Base-by-base conservation (phyloP, 92 coral and sea anemone species). In the Phenganax subtilis region DNA sequence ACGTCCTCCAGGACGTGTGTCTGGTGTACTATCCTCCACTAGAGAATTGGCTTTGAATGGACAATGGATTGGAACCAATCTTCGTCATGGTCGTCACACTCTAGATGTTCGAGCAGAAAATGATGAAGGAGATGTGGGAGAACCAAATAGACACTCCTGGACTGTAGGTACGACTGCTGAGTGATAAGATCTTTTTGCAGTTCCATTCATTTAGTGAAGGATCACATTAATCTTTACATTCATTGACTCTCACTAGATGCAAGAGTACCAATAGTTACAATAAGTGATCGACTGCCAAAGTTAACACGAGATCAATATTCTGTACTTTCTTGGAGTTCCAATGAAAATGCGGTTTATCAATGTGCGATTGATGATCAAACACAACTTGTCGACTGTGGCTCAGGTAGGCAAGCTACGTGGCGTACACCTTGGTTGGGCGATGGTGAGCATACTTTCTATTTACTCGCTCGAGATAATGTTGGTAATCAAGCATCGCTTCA, bases 361-460 rank as follows among this genome's bases (percentile, higher is more conserved):
- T 75, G 80, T 29, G 80, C 80, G 9, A 44, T 75, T 17, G 80
- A 75, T 75, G 65, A 75, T 56, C 14, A 6, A 51, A 27, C 9
- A 16, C n/a, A 7, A 6, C 11, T 30, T 55, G 17, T 55, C 20
- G 25, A 56, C 9, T 75, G 80, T 27, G 65, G 80, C 10, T 75
- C 80, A 17, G 65, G 66, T 9, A 25, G 52, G 57, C 2, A 8
- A 27, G 28, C 15, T 25, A 75, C 54, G 14, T 75, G 80, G 80
- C 80, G 80, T 1, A 55, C 80, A 6, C 64, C 80, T 75, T 17
- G 6, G 65, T 15, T 56, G 66, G 57, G 53, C 10, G 80, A 75
- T 57, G 80, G 80, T 7, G 80, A 75, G 57, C 80, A 75, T 55
- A 75, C 65, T 3, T 75, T 75, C 62, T 75, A 75, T 55, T 75